These are phyloP conservation scores for Parnassius orleans DNA, from an alignment of 2,888 invertebrate genomes.

Conservation along the genomic window DNA sequence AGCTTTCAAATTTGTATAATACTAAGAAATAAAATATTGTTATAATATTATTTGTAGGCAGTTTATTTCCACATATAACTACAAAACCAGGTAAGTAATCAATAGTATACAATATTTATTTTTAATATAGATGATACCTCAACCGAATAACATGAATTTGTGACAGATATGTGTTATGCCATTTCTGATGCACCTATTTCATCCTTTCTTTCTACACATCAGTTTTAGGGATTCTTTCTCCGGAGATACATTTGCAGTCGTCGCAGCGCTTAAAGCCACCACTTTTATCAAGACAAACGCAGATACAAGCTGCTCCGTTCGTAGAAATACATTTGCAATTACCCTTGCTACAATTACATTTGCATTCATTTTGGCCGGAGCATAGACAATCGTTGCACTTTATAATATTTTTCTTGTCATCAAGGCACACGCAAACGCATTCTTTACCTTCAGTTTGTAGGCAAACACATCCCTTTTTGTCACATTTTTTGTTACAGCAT, in stretches of 20 bases:
- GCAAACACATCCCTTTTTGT: constrained; percentile 44
- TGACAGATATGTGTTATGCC: constrained; percentile 30
- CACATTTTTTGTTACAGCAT: constrained; percentile 42
- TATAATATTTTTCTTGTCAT: constrained; percentile 37
- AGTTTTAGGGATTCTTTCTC: constrained; percentile 2
- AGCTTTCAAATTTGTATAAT: too few relatives aligned
- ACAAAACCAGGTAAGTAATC: too few relatives aligned
- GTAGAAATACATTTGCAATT: constrained; percentile 30
- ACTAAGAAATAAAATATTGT: constrained; percentile 29
- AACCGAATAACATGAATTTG: too few relatives aligned
- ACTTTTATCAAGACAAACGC: constrained; percentile 28
- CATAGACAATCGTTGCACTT: constrained; percentile 41
- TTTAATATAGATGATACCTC: too few relatives aligned
- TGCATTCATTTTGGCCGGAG: constrained; percentile 12
- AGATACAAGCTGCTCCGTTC: constrained; percentile 30
- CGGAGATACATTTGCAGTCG: constrained; percentile 31
- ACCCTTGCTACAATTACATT: constrained; percentile 23
- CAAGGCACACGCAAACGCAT: constrained; percentile 42
- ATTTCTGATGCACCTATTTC: constrained; percentile 36
- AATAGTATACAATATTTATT: too few relatives aligned
- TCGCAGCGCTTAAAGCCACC: constrained; percentile 33
- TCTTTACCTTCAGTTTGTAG: constrained; percentile 40
- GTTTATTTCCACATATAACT: constrained; percentile 27
- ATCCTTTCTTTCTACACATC: constrained; percentile 39
- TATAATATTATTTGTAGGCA: constrained; percentile 35